A percentile compares a stretch with the other conserved stretches of the same genome.
phyloP scores from a whole-genome alignment of 2,113 vertebrate species.

The Cariama cristata region DNA sequence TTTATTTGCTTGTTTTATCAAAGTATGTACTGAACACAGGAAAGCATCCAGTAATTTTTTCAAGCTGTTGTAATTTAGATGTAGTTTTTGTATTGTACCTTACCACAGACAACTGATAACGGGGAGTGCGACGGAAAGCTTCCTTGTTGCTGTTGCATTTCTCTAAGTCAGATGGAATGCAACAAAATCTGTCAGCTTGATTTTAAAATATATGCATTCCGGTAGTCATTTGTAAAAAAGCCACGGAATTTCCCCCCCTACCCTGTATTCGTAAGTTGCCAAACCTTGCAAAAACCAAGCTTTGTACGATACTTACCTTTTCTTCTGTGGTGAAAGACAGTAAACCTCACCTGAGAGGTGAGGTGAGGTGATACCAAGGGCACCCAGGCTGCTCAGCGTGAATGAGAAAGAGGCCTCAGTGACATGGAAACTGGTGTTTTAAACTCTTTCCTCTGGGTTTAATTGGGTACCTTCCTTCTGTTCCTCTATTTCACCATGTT shows the following conservation, averaged over 20 bases:
- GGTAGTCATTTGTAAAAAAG: neutral
- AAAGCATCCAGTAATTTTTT: neutral
- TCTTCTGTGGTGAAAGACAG: neutral
- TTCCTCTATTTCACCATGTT: neutral
- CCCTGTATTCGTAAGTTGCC: accelerated
- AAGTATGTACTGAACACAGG: neutral
- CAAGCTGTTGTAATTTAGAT: neutral
- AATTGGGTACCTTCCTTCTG: neutral
- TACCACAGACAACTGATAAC: neutral
- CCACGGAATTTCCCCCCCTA: accelerated
- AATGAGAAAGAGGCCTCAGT: neutral
- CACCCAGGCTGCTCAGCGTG: neutral
- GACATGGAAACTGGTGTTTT: neutral
- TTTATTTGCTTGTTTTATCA: neutral
- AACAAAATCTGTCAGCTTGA: neutral
- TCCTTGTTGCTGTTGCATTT: neutral
- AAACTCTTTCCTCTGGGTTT: neutral
- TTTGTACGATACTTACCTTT: neutral
- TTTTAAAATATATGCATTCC: neutral
- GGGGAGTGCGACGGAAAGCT: neutral
- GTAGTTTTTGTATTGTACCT: accelerated
- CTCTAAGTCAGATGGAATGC: neutral
- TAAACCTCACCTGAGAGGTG: neutral
- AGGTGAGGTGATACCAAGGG: neutral
- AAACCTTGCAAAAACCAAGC: neutral